These are phyloP conservation scores for Glaucomys volans DNA, from an alignment of 2,113 vertebrate species.

Conservation along the genomic window DNA sequence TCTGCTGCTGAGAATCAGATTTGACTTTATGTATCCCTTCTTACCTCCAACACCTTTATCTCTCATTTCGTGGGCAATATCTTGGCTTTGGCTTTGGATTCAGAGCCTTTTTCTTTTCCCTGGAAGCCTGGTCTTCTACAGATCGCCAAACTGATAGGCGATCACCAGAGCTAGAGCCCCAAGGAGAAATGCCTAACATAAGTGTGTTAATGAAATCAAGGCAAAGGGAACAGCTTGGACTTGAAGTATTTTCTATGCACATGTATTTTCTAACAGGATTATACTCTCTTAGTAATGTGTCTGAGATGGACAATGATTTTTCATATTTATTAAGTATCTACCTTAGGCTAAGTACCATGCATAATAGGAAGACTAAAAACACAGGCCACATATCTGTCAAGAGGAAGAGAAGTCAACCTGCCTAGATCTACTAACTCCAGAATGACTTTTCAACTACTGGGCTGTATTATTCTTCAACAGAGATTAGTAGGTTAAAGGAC, in stretches of 20 bases:
- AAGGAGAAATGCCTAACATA: not conserved
- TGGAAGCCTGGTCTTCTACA: not conserved
- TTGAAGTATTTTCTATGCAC: not conserved
- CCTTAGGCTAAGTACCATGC: not conserved
- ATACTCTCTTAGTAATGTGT: not conserved
- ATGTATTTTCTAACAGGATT: not conserved
- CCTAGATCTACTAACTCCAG: not conserved
- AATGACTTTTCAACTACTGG: not conserved
- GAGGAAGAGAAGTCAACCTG: not conserved
- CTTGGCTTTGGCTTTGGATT: not conserved
- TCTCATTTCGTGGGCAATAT: not conserved
- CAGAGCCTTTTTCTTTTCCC: not conserved
- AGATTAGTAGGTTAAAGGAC: not conserved
- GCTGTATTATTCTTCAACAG: not conserved
- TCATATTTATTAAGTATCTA: not conserved
- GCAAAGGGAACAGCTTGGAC: not conserved
- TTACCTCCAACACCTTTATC: not conserved
- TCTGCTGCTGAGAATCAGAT: not conserved
- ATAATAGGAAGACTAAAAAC: not conserved
- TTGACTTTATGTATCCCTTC: not conserved
- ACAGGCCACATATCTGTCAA: not conserved
- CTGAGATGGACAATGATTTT: not conserved
- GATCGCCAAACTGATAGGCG: not conserved
- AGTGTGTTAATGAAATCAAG: not conserved
- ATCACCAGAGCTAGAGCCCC: not conserved